Evolutionary conservation across 2,888 invertebrate species (phyloP).

Genomic region (Scaptomyza polygonia): DNA sequence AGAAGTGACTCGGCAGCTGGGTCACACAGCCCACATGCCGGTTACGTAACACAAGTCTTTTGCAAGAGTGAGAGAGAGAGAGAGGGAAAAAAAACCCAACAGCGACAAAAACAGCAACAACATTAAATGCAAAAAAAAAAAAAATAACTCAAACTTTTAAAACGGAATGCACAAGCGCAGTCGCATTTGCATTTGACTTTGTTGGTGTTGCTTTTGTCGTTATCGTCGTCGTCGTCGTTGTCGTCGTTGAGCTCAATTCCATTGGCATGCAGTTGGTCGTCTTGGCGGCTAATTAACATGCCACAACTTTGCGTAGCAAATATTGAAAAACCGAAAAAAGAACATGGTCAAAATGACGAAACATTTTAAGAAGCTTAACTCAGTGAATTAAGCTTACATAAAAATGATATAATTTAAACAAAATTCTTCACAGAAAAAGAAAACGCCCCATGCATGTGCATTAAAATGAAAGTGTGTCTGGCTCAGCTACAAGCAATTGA

Average conservation of each 20-base stretch:
- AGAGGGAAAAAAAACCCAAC: constrained; percentile 4
- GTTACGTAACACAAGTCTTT: constrained; percentile 56
- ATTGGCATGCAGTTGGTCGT: constrained; percentile 29
- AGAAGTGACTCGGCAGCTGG: constrained; percentile 68
- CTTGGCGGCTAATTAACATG: constrained; percentile 56
- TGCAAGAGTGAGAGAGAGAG: no score
- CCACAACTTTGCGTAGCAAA: constrained; percentile 28
- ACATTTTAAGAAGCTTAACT: no score
- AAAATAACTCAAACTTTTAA: constrained; percentile 30
- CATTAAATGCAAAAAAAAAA: not conserved
- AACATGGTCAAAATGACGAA: no score
- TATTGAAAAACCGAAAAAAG: constrained; percentile 1
- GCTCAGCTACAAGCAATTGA: constrained; percentile 1
- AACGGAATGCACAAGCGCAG: constrained; percentile 55
- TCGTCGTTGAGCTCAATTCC: constrained; percentile 44
- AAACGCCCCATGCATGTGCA: not conserved
- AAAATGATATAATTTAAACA: no score
- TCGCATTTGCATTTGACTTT: constrained; percentile 6
- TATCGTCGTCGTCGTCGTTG: not conserved
- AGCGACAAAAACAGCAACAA: not conserved
- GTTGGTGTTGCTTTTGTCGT: constrained; percentile 1
- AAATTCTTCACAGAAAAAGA: no score
- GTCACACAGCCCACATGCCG: constrained; percentile 49
- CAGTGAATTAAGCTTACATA: no score
- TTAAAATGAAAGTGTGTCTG: constrained; percentile 27